A percentile compares a stretch with the other conserved stretches of the same genome.
These are phyloP conservation scores for Eurosta solidaginis DNA, from an alignment of 1,140 invertebrate genomes.

Conservation along the genomic window DNA sequence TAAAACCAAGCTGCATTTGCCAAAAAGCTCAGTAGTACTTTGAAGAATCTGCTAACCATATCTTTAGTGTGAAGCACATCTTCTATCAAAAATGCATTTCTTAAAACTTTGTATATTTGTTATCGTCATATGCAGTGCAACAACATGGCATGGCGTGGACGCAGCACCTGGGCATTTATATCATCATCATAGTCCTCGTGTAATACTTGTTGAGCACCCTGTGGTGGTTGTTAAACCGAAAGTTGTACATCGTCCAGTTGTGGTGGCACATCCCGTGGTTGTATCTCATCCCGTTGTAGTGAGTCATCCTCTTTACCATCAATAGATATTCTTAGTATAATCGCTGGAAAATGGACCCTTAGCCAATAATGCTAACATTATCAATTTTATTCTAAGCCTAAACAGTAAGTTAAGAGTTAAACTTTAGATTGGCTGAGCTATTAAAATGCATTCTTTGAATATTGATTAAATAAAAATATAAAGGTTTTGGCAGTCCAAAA, in stretches of 20 bases:
- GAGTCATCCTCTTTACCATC: neutral
- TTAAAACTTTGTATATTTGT: neutral
- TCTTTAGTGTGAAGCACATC: neutral
- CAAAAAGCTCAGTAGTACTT: neutral
- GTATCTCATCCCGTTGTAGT: neutral
- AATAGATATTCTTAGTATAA: too few relatives aligned
- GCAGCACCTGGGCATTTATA: constrained; percentile 30
- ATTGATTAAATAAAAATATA: too few relatives aligned
- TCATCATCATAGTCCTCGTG: neutral
- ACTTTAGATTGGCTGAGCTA: too few relatives aligned
- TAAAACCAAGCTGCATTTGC: neutral
- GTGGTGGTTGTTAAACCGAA: neutral
- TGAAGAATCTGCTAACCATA: neutral
- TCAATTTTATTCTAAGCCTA: too few relatives aligned
- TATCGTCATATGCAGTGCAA: neutral
- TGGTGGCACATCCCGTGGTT: constrained; percentile 13
- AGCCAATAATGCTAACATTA: too few relatives aligned
- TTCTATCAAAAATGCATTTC: neutral
- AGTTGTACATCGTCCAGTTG: neutral
- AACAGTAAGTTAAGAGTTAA: too few relatives aligned
- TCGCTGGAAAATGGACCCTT: too few relatives aligned
- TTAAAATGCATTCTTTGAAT: too few relatives aligned
- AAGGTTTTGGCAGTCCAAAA: too few relatives aligned
- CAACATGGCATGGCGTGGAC: neutral
- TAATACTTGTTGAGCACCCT: constrained; percentile 12